A percentile compares a stretch with the other conserved stretches of the same genome.
phyloP scores from a whole-genome alignment of 2,113 vertebrate species.

The Spheniscus mendiculus region DNA sequence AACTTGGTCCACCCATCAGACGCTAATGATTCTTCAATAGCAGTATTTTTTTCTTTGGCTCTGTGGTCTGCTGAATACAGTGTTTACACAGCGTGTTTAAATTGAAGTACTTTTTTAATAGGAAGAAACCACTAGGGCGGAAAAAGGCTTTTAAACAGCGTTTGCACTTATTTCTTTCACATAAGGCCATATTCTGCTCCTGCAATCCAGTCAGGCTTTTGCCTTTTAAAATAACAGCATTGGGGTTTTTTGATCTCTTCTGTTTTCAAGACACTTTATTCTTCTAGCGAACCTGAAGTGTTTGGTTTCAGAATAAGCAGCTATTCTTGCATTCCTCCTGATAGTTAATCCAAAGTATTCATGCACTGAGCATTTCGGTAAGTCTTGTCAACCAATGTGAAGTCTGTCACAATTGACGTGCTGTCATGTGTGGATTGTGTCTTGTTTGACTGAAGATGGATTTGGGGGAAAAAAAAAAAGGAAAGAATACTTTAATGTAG shows the following conservation, averaged over 20 bases:
- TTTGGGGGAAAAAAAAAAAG: background rate
- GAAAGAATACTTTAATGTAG: background rate
- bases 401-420: background rate
- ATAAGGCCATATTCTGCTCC: background rate
- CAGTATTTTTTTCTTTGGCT: background rate
- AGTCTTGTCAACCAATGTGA: background rate
- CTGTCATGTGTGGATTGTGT: background rate
- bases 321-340: background rate
- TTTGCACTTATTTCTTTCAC: background rate
- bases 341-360: background rate
- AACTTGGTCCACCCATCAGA: background rate
- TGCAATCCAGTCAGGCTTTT: background rate
- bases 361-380: background rate
- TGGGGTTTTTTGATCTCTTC: background rate
- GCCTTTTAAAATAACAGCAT: background rate
- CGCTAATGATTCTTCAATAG: background rate
- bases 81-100: background rate
- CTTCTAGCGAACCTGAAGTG: background rate
- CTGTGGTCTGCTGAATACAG: background rate
- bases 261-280: background rate
- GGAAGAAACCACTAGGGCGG: background rate
- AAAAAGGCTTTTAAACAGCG: background rate
- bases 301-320: background rate
- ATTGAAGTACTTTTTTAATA: background rate
- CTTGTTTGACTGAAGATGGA: background rate